Base-by-base conservation (phyloP, 1,140 invertebrate species). In the Drosophila athabasca region DNA sequence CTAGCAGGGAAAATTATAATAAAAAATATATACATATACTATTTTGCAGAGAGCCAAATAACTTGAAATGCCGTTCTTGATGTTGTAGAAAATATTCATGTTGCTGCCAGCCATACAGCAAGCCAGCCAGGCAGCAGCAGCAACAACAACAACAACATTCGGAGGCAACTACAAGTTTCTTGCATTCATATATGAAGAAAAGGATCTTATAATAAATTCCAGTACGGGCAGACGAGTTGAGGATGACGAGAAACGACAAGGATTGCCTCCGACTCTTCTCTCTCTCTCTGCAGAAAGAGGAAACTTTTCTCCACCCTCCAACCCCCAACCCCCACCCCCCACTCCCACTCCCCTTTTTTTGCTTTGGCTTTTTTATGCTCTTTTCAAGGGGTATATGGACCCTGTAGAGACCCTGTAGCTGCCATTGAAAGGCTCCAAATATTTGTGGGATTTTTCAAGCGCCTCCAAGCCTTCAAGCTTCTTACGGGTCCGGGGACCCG, bases 171-270 rank as follows among this genome's bases (percentile, higher is more conserved):
- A 76, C 78, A 87, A 88, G 78, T 72, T 88, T 78, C 60, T 62
- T 73, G 64, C 82, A 85, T 85, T 85, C 82, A 85, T 77, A 87
- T 81, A 82, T 81, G 76, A 71, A 82, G 75, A 88, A 88, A 79
- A 66, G 84, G 72, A 88, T 89, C 83, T 89, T 88, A 88, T 88
- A 88, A 88, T 83, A 88, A 89, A 88, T 88, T 88, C 84, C 84
- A 79, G 68, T 83, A 83, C 72, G 58, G 75, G 43, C 82, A 85
- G 64, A 79, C 83, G 74, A 87, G 78, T 82, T 82, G 82, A 66
- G 61, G 66, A 87, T 66, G 82, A 75, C 43, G 77, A 62, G 45
- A 24, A 75, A 49, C 53, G 70, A 76, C 62, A 60, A 68, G 72
- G 70, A 66, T 73, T 39, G 35, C 35, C 51, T 53, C 31, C 31